Evolutionary conservation across 2,113 vertebrate species (phyloP).

Genomic region (Pithys albifrons): DNA sequence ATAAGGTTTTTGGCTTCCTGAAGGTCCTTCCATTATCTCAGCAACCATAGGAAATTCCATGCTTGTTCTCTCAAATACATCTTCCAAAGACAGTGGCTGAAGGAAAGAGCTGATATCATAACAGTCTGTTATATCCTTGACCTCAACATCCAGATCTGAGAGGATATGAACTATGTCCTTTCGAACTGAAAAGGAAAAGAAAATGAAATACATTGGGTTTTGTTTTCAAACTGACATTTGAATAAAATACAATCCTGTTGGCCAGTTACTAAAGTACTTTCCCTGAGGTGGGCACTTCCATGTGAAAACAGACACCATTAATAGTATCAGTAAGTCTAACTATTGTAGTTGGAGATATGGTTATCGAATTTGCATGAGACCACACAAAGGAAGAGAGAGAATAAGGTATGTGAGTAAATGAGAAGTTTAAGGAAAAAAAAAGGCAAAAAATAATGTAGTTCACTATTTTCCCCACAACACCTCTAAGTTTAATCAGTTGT

Average conservation of each 20-base stretch:
- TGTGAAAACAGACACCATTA: neutral
- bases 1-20: conserved; percentile 41
- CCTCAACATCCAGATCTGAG: conserved; percentile 85
- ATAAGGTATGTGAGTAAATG: neutral
- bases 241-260: neutral
- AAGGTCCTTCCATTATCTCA: conserved; percentile 77
- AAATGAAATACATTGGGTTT: conserved; percentile 11
- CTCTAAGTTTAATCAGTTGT: neutral
- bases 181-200: conserved; percentile 73
- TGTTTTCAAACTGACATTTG: neutral
- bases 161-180: conserved; percentile 80
- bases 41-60: conserved; percentile 81
- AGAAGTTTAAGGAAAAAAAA: neutral
- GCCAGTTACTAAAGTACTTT: neutral
- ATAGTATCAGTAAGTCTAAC: neutral
- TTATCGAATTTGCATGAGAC: neutral
- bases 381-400: neutral
- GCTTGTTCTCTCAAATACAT: conserved; percentile 77
- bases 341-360: neutral
- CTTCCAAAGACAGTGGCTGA: conserved; percentile 77
- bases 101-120: conserved; percentile 77
- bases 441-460: neutral
- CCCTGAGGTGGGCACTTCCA: neutral
- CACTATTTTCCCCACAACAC: neutral
- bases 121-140: conserved; percentile 82